Percentiles rank a stretch among this genome's conserved stretches.
Conservation (phyloP, 2,113 vertebrate species). For the Apistogramma diplotaenia region DNA sequence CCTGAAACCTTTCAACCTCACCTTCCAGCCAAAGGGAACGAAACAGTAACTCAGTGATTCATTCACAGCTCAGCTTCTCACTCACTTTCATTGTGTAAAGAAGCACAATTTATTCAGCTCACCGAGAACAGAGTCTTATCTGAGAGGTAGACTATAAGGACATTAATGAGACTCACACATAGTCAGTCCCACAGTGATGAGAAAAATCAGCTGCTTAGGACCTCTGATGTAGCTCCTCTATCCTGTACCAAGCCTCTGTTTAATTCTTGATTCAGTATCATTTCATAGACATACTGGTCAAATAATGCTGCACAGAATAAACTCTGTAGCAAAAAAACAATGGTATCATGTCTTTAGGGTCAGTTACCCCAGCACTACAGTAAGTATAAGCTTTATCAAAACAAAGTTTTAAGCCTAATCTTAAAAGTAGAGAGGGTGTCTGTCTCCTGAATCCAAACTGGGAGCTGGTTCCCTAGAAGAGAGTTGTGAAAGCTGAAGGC, state of each 20-base stretch:
- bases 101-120: slow-evolving; percentile 22
- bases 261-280: neutral
- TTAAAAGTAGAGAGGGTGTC: too few species aligned
- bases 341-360: too few species aligned
- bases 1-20: neutral
- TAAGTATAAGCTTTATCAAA: too few species aligned
- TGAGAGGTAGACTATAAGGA: slow-evolving; percentile 8
- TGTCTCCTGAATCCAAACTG: too few species aligned
- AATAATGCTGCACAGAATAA: neutral
- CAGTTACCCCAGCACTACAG: too few species aligned
- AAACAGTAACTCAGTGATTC: slow-evolving; percentile 18
- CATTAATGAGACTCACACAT: slow-evolving; percentile 28
- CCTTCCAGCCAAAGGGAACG: neutral
- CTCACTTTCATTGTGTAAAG: neutral
- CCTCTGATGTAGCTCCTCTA: neutral
- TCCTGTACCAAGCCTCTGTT: neutral
- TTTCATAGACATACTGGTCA: neutral
- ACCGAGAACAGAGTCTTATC: slow-evolving; percentile 28
- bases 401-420: too few species aligned
- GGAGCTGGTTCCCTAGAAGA: too few species aligned
- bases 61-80: slow-evolving; percentile 12
- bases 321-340: too few species aligned
- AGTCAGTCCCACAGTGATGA: neutral
- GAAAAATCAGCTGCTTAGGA: slow-evolving; percentile 3
- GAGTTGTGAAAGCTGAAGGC: too few species aligned